Evolutionary conservation across 2,797 vertebrate species (phyloP).

Genomic region (Sarcophilus harrisii): DNA sequence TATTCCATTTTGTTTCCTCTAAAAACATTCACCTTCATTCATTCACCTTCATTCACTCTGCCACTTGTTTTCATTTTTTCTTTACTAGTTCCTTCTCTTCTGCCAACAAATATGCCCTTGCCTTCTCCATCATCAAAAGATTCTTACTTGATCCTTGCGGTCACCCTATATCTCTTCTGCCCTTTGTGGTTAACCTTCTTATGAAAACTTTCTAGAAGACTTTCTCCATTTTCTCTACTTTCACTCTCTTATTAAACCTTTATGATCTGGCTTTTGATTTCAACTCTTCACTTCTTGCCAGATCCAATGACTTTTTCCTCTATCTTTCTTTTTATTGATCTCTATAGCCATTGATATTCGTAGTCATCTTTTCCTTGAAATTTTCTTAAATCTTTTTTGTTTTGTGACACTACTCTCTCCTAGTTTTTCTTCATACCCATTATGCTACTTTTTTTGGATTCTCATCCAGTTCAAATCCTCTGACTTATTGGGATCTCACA

Average conservation of each 20-base stretch:
- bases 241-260: background rate
- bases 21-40: background rate
- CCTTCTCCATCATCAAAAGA: background rate
- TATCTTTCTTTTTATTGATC: background rate
- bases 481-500: background rate
- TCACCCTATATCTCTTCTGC: background rate
- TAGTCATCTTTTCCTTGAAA: background rate
- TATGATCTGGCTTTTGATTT: background rate
- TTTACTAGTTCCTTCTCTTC: background rate
- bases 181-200: background rate
- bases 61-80: background rate
- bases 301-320: background rate
- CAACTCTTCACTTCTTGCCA: background rate
- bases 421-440: background rate
- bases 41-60: background rate
- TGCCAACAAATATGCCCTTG: background rate
- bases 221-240: background rate
- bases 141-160: background rate
- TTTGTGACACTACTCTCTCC: background rate
- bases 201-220: background rate
- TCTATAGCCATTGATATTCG: background rate
- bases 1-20: background rate
- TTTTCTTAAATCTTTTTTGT: background rate
- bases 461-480: background rate
- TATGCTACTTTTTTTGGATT: background rate